Percentiles rank a stretch among this genome's conserved stretches.
Conservation (phyloP, 2,113 vertebrate species). For the Rhynchomys soricoides region DNA sequence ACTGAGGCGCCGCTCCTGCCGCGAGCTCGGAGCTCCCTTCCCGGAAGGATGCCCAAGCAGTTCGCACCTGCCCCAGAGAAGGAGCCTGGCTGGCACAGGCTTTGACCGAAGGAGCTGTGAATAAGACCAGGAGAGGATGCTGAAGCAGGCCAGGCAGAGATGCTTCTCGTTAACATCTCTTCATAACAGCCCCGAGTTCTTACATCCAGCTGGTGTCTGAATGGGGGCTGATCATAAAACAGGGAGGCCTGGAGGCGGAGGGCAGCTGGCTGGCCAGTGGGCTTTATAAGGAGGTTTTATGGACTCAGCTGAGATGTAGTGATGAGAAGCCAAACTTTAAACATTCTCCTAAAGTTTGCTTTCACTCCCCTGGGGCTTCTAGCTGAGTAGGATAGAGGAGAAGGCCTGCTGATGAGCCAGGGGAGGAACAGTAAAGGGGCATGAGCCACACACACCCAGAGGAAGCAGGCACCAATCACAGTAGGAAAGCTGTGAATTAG, state of each 20-base stretch:
- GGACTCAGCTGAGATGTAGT: slow-evolving; percentile 80
- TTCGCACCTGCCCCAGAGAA: background rate
- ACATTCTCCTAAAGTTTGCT: slow-evolving; percentile 78
- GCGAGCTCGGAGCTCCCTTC: background rate
- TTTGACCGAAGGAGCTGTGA: background rate
- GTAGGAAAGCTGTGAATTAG: background rate
- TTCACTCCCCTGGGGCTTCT: slow-evolving; percentile 58
- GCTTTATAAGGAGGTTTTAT: slow-evolving; percentile 82
- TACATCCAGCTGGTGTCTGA: slow-evolving; percentile 80
- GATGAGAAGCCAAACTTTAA: slow-evolving; percentile 81
- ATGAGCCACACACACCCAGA: background rate
- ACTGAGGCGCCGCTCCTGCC: background rate
- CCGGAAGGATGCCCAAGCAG: background rate
- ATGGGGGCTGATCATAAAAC: slow-evolving; percentile 72
- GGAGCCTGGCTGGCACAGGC: background rate
- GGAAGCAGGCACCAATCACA: background rate
- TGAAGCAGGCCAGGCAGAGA: slow-evolving; percentile 68
- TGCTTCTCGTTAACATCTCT: slow-evolving; percentile 78
- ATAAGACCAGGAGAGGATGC: background rate
- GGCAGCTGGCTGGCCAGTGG: slow-evolving; percentile 79
- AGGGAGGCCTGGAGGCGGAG: slow-evolving; percentile 70
- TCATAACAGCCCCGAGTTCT: slow-evolving; percentile 72
- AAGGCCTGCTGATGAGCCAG: background rate
- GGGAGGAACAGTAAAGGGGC: background rate
- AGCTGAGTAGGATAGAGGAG: slow-evolving; percentile 33